Conservation (phyloP, 2,888 invertebrate genomes). For the Orgyia antiqua region DNA sequence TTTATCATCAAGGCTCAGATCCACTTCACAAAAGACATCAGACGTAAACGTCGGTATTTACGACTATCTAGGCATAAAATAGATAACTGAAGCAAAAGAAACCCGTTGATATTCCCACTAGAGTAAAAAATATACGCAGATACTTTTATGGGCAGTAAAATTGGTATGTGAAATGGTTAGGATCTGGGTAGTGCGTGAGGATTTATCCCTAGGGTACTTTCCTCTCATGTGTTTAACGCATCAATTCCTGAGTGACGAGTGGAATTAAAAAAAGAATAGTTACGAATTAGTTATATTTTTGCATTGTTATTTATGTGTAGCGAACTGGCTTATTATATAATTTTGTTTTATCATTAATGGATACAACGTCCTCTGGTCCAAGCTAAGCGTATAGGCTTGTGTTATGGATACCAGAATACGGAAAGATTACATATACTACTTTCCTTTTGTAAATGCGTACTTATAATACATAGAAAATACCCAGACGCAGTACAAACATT, state of each 20-base stretch:
- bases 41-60: constrained; percentile 10
- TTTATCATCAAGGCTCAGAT: background rate
- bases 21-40: background rate
- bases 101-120: constrained; percentile 36
- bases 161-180: constrained; percentile 44
- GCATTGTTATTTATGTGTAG: too few relatives aligned
- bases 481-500: too few relatives aligned
- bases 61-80: constrained; percentile 13
- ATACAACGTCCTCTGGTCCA: too few relatives aligned
- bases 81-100: constrained; percentile 30
- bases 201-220: constrained; percentile 17
- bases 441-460: too few relatives aligned
- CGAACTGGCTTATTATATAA: too few relatives aligned
- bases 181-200: constrained; percentile 26
- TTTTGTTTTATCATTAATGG: constrained; percentile 1
- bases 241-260: constrained; percentile 21
- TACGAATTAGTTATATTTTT: background rate
- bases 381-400: too few relatives aligned
- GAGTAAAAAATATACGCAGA: constrained; percentile 46
- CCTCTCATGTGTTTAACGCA: constrained; percentile 21
- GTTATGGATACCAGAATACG: too few relatives aligned
- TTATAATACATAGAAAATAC: too few relatives aligned
- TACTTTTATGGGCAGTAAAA: constrained; percentile 58
- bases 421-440: too few relatives aligned
- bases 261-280: constrained; percentile 10